Percentiles rank a stretch among this genome's conserved stretches.
Conservation (phyloP, 2,888 invertebrate species). For the Ypsolopha sequella region DNA sequence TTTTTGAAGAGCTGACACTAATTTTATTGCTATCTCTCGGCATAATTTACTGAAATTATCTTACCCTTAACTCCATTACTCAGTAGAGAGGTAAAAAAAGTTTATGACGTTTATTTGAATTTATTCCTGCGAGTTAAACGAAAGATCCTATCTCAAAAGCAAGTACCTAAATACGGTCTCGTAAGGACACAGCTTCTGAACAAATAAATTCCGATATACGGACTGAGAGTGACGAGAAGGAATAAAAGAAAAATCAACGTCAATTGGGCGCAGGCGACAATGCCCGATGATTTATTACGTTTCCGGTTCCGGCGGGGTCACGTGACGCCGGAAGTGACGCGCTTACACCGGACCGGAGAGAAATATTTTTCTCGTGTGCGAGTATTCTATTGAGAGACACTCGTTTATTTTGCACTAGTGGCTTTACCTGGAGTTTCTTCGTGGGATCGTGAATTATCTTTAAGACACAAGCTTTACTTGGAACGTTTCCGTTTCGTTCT, state of each 20-base stretch:
- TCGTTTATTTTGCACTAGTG: too few species aligned
- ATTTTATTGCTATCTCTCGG: neutral
- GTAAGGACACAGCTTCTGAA: neutral
- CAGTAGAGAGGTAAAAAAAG: neutral
- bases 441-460: too few species aligned
- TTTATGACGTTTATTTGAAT: neutral
- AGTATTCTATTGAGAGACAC: too few species aligned
- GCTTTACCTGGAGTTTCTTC: too few species aligned
- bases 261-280: constrained; percentile 48
- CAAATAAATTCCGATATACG: neutral
- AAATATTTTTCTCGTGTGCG: constrained; percentile 20
- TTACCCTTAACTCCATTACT: neutral
- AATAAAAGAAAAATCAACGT: constrained; percentile 40
- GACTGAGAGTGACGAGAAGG: neutral
- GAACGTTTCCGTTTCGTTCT: too few species aligned
- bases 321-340: constrained; percentile 26
- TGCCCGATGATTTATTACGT: constrained; percentile 53
- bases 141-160: neutral
- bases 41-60: neutral
- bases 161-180: neutral
- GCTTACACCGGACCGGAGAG: constrained; percentile 24
- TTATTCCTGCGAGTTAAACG: neutral
- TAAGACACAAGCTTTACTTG: too few species aligned
- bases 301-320: constrained; percentile 29
- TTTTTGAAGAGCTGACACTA: constrained; percentile 1